phyloP scores from a whole-genome alignment of 2,888 invertebrate species.

The Xestia xanthographa region DNA sequence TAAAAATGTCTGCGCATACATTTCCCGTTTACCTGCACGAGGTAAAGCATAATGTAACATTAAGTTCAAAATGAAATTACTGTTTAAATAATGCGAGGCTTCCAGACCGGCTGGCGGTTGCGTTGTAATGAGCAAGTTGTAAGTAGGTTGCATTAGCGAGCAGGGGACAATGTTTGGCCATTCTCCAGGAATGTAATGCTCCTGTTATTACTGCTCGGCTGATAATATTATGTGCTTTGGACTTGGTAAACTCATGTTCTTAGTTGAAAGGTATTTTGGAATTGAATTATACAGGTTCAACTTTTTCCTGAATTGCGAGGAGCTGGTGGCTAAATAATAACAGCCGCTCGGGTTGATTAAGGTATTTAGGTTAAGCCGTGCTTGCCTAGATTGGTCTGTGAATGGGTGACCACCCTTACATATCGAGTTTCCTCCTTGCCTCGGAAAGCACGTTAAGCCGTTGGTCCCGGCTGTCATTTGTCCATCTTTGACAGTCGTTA shows the following conservation, averaged over 20 bases:
- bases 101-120: slow-evolving; percentile 27
- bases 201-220: slow-evolving; percentile 29
- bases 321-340: too few species aligned
- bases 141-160: slow-evolving; percentile 58
- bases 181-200: slow-evolving; percentile 54
- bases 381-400: too few species aligned
- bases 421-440: too few species aligned
- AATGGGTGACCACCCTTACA: too few species aligned
- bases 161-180: slow-evolving; percentile 58
- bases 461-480: too few species aligned
- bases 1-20: slow-evolving; percentile 33
- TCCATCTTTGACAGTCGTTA: too few species aligned
- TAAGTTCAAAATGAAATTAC: slow-evolving; percentile 57
- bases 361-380: too few species aligned
- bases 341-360: too few species aligned
- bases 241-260: neutral
- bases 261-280: slow-evolving; percentile 8
- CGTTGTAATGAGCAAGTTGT: slow-evolving; percentile 48
- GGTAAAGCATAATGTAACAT: slow-evolving; percentile 39
- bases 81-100: slow-evolving; percentile 41
- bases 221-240: slow-evolving; percentile 29
- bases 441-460: too few species aligned
- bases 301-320: too few species aligned
- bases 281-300: neutral
- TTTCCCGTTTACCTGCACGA: slow-evolving; percentile 39